Evolutionary conservation across 2,797 vertebrate genomes (phyloP).

Genomic region (Danio tinwini): DNA sequence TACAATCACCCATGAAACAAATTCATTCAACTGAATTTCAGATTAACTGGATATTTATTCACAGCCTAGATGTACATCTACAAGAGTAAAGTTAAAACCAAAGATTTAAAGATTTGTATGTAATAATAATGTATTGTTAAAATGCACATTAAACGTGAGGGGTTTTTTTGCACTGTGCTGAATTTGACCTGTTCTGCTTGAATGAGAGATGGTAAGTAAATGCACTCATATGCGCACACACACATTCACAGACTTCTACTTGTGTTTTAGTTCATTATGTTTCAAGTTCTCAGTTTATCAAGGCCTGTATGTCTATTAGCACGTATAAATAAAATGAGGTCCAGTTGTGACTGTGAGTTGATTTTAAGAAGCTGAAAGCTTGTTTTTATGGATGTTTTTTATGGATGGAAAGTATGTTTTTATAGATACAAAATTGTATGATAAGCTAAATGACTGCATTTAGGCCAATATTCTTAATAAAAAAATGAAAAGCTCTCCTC

Average conservation of each 20-base stretch:
- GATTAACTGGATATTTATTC: not conserved
- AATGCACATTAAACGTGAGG: not conserved
- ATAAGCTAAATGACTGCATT: conserved; percentile 14
- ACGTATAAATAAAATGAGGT: conserved; percentile 20
- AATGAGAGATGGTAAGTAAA: not conserved
- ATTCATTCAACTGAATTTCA: not conserved
- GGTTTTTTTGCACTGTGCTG: not conserved
- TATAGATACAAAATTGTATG: conserved; percentile 14
- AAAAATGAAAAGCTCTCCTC: no score
- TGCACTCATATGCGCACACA: not conserved
- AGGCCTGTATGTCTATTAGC: conserved; percentile 5
- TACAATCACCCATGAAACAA: not conserved
- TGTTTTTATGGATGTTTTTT: no score
- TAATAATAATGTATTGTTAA: not conserved
- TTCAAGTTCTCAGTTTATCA: conserved; percentile 9
- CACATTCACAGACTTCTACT: not conserved
- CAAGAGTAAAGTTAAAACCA: not conserved
- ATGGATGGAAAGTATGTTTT: no score
- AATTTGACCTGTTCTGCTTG: not conserved
- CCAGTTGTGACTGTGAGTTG: conserved; percentile 28
- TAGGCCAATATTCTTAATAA: conserved; percentile 32
- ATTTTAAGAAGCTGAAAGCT: conserved; percentile 12
- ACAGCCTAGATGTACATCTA: not conserved
- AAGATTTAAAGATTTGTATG: not conserved
- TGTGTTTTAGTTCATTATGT: conserved; percentile 5